Percentiles rank a stretch among this genome's conserved stretches.
Evolutionary conservation across 23 tunicate genomes (phyloP).

Genomic region (Oikopleura dioica): DNA sequence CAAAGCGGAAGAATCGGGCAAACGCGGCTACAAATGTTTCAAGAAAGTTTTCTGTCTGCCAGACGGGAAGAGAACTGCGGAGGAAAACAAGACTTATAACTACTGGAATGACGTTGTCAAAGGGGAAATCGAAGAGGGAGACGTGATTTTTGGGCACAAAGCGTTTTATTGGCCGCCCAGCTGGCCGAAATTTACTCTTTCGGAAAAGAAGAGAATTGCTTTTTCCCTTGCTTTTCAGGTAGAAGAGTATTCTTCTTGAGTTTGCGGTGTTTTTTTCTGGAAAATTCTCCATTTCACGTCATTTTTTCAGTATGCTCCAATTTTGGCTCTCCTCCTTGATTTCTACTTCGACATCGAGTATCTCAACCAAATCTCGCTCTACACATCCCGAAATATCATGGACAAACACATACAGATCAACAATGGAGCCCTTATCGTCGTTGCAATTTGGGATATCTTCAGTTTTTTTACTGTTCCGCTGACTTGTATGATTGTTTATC

Average conservation of each 20-base stretch:
- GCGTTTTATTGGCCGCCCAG: background rate
- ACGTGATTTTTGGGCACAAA: background rate
- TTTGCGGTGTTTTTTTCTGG: background rate
- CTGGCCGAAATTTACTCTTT: background rate
- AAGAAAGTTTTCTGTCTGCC: background rate
- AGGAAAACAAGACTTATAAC: background rate
- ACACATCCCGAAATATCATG: background rate
- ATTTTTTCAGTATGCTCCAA: background rate
- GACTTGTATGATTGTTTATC: background rate
- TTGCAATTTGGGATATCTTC: background rate
- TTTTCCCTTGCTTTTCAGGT: background rate
- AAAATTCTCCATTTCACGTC: background rate
- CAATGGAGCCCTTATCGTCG: background rate
- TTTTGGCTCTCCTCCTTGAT: background rate
- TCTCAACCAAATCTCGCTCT: background rate
- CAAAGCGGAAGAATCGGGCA: background rate
- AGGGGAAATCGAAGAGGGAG: background rate
- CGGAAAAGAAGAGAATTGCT: background rate
- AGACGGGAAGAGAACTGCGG: background rate
- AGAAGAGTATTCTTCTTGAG: background rate
- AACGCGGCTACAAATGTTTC: background rate
- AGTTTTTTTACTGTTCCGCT: background rate
- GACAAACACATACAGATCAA: background rate
- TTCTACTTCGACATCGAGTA: background rate
- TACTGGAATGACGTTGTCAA: background rate